Base-by-base conservation (phyloP, 2,797 vertebrate genomes). In the Peromyscus attwateri region DNA sequence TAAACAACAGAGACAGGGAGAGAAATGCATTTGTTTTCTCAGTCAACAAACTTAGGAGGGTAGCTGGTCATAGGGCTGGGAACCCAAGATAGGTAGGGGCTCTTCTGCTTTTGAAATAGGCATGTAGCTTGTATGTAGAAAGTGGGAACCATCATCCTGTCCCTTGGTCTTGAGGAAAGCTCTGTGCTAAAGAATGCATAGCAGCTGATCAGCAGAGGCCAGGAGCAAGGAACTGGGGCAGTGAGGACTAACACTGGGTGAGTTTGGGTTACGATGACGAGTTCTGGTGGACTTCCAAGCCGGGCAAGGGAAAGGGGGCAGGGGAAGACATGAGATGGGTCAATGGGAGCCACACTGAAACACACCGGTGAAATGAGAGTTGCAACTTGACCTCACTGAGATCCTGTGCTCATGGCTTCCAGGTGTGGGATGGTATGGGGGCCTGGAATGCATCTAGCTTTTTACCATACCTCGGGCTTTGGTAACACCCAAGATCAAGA, bases 1-100 rank as follows among this genome's bases (percentile, higher is more conserved):
- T 93, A 87, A 94, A 17, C 43, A 25, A 25, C 70, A 88, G 95
- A 92, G 73, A 81, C 1, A 55, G 62, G 70, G 43, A 64, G 84
- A 95, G 92, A 79, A 84, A 9, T 40, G 29, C 55, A 8, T 91
- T 87, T 6, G 29, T 88, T 87, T 71, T 92, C 37, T 76, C 49
- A 0, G 21, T 84, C 70, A 93, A 76, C 21, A 75, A n/a, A 43
- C 3, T 68, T 75, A 57, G 55, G 14, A 29, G 76, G 12, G 76
- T 90, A 57, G 2, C 40, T 57, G 64, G 34, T 34, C 57, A 0
- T 76, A 79, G 75, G 40, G 29, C 49, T 76, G 37, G 80, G 84
- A 64, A 71, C 25, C 23, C 68, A 43, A 9, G 52, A 16, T 75
- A 27, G 49, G 27, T 29, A 43, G 52, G 4, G 23, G 34, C 34